These are phyloP conservation scores for Diadromus collaris DNA, from an alignment of 2,888 invertebrate genomes.

Conservation along the genomic window DNA sequence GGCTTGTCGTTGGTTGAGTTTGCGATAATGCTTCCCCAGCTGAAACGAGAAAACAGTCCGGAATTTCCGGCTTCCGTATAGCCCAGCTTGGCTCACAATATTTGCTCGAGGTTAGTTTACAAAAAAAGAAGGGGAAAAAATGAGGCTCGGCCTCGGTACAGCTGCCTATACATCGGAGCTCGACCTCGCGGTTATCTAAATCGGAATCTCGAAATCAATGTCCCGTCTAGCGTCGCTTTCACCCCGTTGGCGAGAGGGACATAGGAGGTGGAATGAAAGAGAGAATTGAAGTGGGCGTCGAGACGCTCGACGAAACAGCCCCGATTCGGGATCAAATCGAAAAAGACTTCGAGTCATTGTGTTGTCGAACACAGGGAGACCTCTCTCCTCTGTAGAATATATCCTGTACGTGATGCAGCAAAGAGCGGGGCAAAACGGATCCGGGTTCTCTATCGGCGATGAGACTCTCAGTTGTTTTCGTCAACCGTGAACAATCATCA, in stretches of 20 bases:
- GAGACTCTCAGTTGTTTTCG: no score
- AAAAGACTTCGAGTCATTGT: conserved; percentile 43
- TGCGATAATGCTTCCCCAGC: conserved; percentile 10
- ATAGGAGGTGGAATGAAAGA: conserved; percentile 35
- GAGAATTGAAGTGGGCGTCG: conserved; percentile 42
- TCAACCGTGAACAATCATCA: no score
- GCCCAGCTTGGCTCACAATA: background rate
- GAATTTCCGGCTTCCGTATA: conserved; percentile 21
- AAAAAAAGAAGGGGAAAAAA: conserved; percentile 28
- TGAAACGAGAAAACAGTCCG: conserved; percentile 30
- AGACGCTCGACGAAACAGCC: conserved; percentile 46
- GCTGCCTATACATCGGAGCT: conserved; percentile 2
- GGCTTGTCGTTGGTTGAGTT: conserved; percentile 12
- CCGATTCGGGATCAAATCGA: conserved; percentile 49
- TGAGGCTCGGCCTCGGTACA: conserved; percentile 13
- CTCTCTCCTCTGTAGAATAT: conserved; percentile 32
- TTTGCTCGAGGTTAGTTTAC: conserved; percentile 14
- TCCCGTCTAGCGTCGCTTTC: conserved; percentile 60
- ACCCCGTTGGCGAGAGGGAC: conserved; percentile 12
- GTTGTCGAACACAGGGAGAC: conserved; percentile 11
- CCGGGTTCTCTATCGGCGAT: no score
- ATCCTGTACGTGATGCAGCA: background rate
- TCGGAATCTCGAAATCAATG: conserved; percentile 73
- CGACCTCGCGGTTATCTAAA: conserved; percentile 66
- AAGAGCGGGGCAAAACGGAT: no score